Conservation (phyloP, 2,113 vertebrate species). For the Noctilio leporinus region DNA sequence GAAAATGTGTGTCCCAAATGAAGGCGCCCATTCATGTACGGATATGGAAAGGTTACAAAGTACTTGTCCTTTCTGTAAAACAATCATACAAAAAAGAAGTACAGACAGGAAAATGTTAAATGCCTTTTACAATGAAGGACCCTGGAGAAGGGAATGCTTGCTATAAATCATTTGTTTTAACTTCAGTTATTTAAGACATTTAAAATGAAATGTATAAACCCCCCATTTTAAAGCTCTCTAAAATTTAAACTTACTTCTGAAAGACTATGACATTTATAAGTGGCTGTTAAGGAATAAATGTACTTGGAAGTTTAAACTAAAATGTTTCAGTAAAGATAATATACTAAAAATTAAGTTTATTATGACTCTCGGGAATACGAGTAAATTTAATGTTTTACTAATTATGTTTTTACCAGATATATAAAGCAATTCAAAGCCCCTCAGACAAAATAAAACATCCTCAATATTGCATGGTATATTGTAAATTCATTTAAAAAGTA, state of each 20-base stretch:
- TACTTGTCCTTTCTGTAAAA: conserved; percentile 88
- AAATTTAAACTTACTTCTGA: conserved; percentile 8
- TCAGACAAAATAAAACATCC: background rate
- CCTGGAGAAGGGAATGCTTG: background rate
- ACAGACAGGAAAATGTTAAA: conserved; percentile 36
- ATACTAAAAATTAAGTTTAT: background rate
- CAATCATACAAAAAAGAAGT: conserved; percentile 19
- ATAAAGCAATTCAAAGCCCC: background rate
- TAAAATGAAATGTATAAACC: conserved; percentile 5
- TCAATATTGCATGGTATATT: background rate
- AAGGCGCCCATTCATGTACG: conserved; percentile 98
- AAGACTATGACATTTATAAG: background rate
- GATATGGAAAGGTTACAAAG: conserved; percentile 95
- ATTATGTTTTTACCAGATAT: conserved; percentile 19
- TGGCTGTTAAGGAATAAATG: background rate
- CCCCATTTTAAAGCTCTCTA: conserved; percentile 1
- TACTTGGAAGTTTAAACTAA: background rate
- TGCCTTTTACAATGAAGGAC: background rate
- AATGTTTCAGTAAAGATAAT: background rate
- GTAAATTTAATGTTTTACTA: background rate
- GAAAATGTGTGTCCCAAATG: conserved; percentile 97
- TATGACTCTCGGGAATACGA: background rate
- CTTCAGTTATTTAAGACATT: background rate
- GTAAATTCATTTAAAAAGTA: background rate
- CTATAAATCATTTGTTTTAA: background rate